Conservation (phyloP, 1,140 invertebrate genomes). For the Formica selysi region DNA sequence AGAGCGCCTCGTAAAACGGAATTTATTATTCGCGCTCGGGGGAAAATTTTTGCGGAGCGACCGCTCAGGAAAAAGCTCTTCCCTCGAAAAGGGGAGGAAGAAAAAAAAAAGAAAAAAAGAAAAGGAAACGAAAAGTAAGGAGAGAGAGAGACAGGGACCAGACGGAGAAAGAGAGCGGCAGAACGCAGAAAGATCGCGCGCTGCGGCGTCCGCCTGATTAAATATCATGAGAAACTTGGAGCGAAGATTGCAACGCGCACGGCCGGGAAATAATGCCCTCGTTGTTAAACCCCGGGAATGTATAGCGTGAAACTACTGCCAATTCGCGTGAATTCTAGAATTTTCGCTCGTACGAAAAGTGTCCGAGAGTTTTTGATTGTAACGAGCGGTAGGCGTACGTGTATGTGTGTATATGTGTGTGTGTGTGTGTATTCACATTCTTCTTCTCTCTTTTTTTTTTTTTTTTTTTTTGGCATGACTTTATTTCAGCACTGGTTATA, state of each 20-base stretch:
- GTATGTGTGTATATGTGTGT: background rate
- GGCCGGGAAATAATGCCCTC: constrained; percentile 61
- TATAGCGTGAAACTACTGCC: constrained; percentile 51
- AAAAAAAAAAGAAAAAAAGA: background rate
- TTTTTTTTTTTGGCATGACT: background rate
- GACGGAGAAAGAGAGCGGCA: background rate
- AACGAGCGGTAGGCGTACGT: background rate
- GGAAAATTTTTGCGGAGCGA: constrained; percentile 62
- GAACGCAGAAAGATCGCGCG: constrained; percentile 47
- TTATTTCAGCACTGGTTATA: constrained; percentile 11
- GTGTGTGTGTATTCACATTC: no score
- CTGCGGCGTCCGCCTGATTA: constrained; percentile 52
- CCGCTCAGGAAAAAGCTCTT: constrained; percentile 50
- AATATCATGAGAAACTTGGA: constrained; percentile 60
- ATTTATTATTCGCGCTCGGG: constrained; percentile 62
- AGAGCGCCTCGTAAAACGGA: constrained; percentile 63
- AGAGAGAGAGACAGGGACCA: background rate
- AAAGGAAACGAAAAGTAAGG: constrained; percentile 15
- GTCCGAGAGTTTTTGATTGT: constrained; percentile 57
- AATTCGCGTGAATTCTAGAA: constrained; percentile 40
- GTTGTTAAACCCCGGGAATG: constrained; percentile 54
- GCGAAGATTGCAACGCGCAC: constrained; percentile 61
- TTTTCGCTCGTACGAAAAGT: constrained; percentile 22
- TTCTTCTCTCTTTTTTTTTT: no score
- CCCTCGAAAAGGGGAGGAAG: constrained; percentile 23